Conservation (phyloP, 2,888 invertebrate species). For the Ernsta delagoae region DNA sequence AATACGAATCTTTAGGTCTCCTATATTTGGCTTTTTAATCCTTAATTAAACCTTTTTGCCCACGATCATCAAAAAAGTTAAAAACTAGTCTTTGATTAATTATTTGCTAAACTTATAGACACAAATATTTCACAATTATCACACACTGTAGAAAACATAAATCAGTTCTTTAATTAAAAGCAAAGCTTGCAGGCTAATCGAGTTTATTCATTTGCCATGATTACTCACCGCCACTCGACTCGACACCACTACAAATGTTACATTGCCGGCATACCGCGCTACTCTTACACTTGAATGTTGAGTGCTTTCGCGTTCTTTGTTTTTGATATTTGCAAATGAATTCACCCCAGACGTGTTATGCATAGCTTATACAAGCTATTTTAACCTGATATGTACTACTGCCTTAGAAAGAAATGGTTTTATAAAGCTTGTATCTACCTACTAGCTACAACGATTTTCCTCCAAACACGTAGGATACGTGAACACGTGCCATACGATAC, state of each 20-base stretch:
- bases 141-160: constrained; percentile 12
- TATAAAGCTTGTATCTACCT: not conserved
- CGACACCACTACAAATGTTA: constrained; percentile 15
- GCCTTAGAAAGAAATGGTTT: not conserved
- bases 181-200: constrained; percentile 4
- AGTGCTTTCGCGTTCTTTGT: constrained; percentile 13
- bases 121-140: not conserved
- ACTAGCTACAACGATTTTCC: not conserved
- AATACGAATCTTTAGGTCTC: no score
- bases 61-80: not conserved
- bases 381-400: constrained; percentile 11
- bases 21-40: no score
- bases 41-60: no score
- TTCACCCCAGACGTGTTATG: constrained; percentile 15
- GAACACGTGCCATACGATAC: not conserved
- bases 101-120: not conserved
- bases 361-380: constrained; percentile 23
- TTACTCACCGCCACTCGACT: constrained; percentile 14
- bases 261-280: constrained; percentile 14
- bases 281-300: constrained; percentile 13
- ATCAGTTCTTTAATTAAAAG: constrained; percentile 22
- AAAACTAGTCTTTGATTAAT: not conserved
- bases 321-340: constrained; percentile 32
- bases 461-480: not conserved
- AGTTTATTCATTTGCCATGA: constrained; percentile 17